Percentiles rank a stretch among this genome's conserved stretches.
Evolutionary conservation across 2,797 vertebrate genomes (phyloP).

Genomic region (Phrynocephalus vlangalii): DNA sequence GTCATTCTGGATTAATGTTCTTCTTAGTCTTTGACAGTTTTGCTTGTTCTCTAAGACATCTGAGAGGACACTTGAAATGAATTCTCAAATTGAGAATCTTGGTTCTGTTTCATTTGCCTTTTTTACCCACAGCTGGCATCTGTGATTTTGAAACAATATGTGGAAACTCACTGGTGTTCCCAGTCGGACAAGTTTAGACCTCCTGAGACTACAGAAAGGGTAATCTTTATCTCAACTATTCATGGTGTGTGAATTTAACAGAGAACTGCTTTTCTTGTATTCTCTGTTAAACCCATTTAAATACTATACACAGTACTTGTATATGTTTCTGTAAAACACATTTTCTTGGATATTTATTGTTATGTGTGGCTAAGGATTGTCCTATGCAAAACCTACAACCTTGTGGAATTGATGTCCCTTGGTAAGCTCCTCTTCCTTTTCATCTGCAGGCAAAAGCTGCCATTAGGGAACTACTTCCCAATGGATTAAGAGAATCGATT

Average conservation of each 20-base stretch:
- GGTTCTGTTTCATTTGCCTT: slow-evolving; percentile 40
- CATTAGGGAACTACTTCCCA: slow-evolving; percentile 93
- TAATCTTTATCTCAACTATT: slow-evolving; percentile 67
- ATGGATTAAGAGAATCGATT: slow-evolving; percentile 91
- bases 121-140: slow-evolving; percentile 87
- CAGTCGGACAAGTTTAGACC: slow-evolving; percentile 97
- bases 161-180: slow-evolving; percentile 98
- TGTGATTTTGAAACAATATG: slow-evolving; percentile 97
- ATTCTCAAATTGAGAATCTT: background rate
- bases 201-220: slow-evolving; percentile 97
- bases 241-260: background rate
- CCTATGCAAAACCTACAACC: background rate
- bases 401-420: background rate
- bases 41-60: background rate
- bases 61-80: background rate
- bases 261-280: background rate
- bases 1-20: background rate
- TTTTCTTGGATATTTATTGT: background rate
- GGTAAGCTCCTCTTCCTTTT: slow-evolving; percentile 5
- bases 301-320: background rate
- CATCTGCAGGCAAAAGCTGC: slow-evolving; percentile 90
- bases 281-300: background rate
- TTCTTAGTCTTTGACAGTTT: background rate
- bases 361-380: background rate
- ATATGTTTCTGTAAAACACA: background rate